phyloP scores from a whole-genome alignment of 2,888 invertebrate species.

The Chaitophorus viminalis region DNA sequence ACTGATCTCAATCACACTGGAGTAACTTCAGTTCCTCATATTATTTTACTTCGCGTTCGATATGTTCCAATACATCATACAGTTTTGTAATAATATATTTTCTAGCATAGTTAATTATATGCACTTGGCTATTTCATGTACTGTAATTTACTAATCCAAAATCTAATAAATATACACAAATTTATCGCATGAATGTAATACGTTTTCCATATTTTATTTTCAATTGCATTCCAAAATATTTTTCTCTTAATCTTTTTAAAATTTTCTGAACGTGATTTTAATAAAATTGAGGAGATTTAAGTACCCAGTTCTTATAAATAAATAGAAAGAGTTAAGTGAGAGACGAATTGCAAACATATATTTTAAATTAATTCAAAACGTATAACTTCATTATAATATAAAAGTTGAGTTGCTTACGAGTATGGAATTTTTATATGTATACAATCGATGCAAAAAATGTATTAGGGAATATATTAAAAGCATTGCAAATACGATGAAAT shows the following conservation, averaged over 20 bases:
- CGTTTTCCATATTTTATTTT: not conserved
- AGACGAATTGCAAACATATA: not conserved
- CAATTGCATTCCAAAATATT: not conserved
- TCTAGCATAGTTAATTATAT: not conserved
- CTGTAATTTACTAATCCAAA: too few species aligned
- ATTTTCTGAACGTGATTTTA: not conserved
- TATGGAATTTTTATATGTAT: not conserved
- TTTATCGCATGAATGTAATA: not conserved
- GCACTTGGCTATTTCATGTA: not conserved
- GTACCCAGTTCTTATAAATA: slow-evolving; percentile 7
- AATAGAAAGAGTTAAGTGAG: slow-evolving; percentile 14
- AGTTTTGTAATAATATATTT: not conserved
- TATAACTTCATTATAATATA: not conserved
- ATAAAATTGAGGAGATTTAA: not conserved
- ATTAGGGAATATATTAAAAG: not conserved
- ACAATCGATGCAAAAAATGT: not conserved
- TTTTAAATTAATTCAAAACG: slow-evolving; percentile 39
- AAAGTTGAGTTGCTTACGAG: slow-evolving; percentile 27
- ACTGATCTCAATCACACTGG: too few species aligned
- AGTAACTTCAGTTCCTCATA: not conserved
- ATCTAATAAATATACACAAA: not conserved
- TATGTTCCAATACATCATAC: not conserved
- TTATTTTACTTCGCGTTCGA: not conserved
- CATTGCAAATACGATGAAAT: not conserved
- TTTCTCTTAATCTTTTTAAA: not conserved